phyloP scores from a whole-genome alignment of 1,140 invertebrate species.

The Sminthurides bifidus region DNA sequence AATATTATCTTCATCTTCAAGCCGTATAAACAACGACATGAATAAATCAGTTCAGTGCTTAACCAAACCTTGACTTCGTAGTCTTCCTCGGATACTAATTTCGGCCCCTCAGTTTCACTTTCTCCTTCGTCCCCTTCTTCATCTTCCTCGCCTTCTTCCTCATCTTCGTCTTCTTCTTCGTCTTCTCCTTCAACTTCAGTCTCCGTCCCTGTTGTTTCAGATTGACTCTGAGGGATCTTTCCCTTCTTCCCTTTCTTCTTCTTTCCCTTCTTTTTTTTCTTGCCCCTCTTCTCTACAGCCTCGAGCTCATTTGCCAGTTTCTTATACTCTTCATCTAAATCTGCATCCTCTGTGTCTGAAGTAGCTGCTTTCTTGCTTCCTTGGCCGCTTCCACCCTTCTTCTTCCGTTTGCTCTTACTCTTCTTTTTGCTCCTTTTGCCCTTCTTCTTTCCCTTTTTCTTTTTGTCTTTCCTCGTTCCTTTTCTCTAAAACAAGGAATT shows the following conservation, averaged over 20 bases:
- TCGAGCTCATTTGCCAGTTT: constrained; percentile 1
- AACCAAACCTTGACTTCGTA: too few relatives aligned
- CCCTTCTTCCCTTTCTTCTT: constrained; percentile 5
- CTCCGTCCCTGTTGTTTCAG: too few relatives aligned
- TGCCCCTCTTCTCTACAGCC: neutral
- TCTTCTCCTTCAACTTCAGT: neutral
- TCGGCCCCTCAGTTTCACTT: neutral
- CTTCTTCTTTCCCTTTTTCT: constrained; percentile 8
- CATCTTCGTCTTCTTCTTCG: neutral
- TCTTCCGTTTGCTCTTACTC: constrained; percentile 9
- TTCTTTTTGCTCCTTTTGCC: constrained; percentile 2
- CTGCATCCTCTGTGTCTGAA: constrained; percentile 1
- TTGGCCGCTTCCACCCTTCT: constrained; percentile 1
- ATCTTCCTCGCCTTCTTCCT: neutral
- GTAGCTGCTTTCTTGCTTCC: neutral
- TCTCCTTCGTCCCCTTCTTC: neutral
- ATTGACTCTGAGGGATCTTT: neutral
- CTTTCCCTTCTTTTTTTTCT: neutral
- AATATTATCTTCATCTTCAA: too few relatives aligned
- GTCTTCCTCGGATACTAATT: too few relatives aligned
- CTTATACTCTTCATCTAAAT: constrained; percentile 7
- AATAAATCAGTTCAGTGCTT: too few relatives aligned
- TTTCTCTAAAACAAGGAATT: constrained; percentile 1
- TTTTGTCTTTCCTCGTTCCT: constrained; percentile 13
- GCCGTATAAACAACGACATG: too few relatives aligned